Conservation (phyloP, 2,888 invertebrate species). For the Conistra vaccinii region DNA sequence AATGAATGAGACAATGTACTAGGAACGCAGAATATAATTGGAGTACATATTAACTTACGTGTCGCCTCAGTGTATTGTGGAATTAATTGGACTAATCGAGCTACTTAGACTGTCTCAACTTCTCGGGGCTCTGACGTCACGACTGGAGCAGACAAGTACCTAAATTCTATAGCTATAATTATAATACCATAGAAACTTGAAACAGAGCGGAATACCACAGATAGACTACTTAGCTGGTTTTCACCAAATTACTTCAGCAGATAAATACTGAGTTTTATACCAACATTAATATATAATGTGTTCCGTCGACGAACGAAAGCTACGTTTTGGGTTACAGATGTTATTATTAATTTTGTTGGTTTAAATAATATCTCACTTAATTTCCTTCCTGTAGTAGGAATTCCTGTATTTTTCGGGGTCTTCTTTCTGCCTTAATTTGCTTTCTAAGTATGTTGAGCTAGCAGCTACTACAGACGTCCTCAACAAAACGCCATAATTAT, state of each 20-base stretch:
- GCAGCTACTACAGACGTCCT: not conserved
- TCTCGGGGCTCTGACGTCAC: constrained; percentile 38
- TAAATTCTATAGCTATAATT: constrained; percentile 1
- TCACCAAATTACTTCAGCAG: not conserved
- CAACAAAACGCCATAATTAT: not conserved
- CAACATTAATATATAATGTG: not conserved
- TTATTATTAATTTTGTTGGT: constrained; percentile 1
- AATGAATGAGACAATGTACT: constrained; percentile 24
- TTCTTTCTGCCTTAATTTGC: not conserved
- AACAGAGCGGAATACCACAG: not conserved
- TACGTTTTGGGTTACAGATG: not conserved
- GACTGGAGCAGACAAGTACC: constrained; percentile 8
- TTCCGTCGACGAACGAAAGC: not conserved
- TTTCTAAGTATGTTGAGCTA: not conserved
- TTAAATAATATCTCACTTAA: not conserved
- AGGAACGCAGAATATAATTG: constrained; percentile 42
- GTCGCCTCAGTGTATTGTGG: constrained; percentile 42
- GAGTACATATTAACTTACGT: constrained; percentile 42
- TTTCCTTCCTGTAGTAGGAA: not conserved
- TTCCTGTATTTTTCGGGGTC: not conserved
- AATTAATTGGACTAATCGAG: constrained; percentile 64
- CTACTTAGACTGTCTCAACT: constrained; percentile 49
- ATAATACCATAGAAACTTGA: not conserved
- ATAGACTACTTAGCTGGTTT: not conserved
- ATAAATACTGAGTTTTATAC: not conserved